phyloP scores from a whole-genome alignment of 2,113 vertebrate species.

The Coryphaenoides rupestris region DNA sequence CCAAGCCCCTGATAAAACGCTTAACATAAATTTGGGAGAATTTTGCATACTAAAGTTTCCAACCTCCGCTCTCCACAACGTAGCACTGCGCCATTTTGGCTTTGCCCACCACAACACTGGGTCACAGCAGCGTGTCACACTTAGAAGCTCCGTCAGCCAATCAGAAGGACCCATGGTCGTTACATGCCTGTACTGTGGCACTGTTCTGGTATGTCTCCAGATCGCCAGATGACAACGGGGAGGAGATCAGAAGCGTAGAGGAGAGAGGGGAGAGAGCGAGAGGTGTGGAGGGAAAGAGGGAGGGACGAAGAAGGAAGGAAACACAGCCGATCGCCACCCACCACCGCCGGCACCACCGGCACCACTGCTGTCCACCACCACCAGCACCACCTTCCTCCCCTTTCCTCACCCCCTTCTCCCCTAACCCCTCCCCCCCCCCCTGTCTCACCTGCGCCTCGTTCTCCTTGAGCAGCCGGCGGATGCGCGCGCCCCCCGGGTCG shows the following conservation, averaged over 20 bases:
- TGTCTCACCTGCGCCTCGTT: slow-evolving; percentile 86
- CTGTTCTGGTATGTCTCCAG: slow-evolving; percentile 33
- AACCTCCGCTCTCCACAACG: too few relatives aligned
- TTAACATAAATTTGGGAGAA: too few relatives aligned
- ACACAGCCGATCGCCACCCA: slow-evolving; percentile 44
- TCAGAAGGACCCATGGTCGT: slow-evolving; percentile 48
- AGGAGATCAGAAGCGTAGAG: slow-evolving; percentile 24
- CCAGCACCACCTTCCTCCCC: slow-evolving; percentile 67
- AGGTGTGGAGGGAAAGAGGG: slow-evolving; percentile 65
- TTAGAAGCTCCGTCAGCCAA: slow-evolving; percentile 12
- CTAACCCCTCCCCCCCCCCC: slow-evolving; percentile 55
- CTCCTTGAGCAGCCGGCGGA: slow-evolving; percentile 84
- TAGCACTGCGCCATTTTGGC: neutral
- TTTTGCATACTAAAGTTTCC: too few relatives aligned
- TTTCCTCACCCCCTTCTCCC: slow-evolving; percentile 49
- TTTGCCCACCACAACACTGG: slow-evolving; percentile 8
- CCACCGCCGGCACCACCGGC: neutral
- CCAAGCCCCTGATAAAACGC: too few relatives aligned
- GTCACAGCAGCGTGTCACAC: slow-evolving; percentile 5
- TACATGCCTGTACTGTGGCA: slow-evolving; percentile 31
- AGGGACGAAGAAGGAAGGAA: slow-evolving; percentile 68
- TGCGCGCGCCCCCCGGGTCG: slow-evolving; percentile 81
- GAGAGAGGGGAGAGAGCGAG: slow-evolving; percentile 70
- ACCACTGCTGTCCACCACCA: slow-evolving; percentile 43
- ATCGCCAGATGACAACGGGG: slow-evolving; percentile 34